Conservation (phyloP, 2,113 vertebrate genomes). For the Phycodurus eques region DNA sequence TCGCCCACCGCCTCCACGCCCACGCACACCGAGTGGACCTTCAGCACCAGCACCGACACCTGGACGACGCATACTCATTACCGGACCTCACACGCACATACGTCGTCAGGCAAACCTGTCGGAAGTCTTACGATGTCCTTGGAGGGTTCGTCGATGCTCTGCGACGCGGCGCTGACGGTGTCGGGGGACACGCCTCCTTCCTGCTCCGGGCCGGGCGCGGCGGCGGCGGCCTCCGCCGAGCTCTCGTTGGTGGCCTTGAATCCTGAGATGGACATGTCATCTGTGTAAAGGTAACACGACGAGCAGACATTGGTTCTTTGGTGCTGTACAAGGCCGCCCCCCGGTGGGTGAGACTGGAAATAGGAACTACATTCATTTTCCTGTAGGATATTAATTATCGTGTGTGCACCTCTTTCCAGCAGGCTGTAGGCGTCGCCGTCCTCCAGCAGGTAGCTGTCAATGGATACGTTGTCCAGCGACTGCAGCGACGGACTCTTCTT, state of each 20-base stretch:
- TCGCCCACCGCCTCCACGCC: constrained; percentile 87
- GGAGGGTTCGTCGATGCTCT: constrained; percentile 82
- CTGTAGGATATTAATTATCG: no score
- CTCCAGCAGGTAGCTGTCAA: constrained; percentile 89
- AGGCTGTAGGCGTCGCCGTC: constrained; percentile 87
- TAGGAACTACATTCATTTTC: not conserved
- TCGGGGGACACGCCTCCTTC: constrained; percentile 86
- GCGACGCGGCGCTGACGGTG: constrained; percentile 87
- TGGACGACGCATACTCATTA: constrained; percentile 41
- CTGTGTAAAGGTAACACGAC: constrained; percentile 32
- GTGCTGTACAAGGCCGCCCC: constrained; percentile 35
- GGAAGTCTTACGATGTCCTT: constrained; percentile 82
- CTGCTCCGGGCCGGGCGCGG: constrained; percentile 60
- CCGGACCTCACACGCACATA: not conserved
- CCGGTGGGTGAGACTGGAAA: constrained; percentile 16
- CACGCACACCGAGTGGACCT: constrained; percentile 85
- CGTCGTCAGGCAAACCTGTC: no score
- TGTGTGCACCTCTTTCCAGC: constrained; percentile 81
- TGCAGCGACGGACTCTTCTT: constrained; percentile 92
- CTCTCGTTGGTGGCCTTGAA: constrained; percentile 74
- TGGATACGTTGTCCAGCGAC: constrained; percentile 91
- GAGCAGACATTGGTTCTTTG: not conserved
- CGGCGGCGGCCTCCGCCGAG: constrained; percentile 74
- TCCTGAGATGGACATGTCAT: constrained; percentile 80
- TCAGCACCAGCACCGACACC: constrained; percentile 95